Percentiles rank a stretch among this genome's conserved stretches.
phyloP scores from a whole-genome alignment of 53 echinoderm and acorn worm genomes.

The Antedon mediterranea region DNA sequence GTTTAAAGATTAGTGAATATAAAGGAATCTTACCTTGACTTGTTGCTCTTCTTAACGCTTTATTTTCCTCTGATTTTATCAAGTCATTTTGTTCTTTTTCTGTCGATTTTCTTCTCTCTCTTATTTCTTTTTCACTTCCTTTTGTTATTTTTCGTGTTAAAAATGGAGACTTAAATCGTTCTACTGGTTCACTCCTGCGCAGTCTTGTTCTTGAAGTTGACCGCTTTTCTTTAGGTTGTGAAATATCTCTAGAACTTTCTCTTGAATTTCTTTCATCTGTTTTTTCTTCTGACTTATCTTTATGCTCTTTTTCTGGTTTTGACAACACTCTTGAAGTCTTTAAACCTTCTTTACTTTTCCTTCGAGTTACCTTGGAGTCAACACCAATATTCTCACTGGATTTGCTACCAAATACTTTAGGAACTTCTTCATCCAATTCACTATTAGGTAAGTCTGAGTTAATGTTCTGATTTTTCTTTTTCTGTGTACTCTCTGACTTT shows the following conservation, averaged over 20 bases:
- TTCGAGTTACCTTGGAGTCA: background rate
- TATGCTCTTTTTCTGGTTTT: no score
- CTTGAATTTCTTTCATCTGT: background rate
- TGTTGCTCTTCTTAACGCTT: background rate
- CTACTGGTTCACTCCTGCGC: background rate
- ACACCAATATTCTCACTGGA: background rate
- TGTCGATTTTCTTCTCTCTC: background rate
- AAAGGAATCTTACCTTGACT: background rate
- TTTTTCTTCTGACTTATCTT: no score
- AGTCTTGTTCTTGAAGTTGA: background rate
- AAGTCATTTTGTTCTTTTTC: background rate
- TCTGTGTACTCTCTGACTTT: background rate
- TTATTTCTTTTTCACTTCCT: background rate
- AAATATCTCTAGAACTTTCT: background rate
- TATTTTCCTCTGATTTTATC: background rate
- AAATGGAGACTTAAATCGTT: background rate
- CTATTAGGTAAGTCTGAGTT: background rate
- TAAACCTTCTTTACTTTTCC: background rate
- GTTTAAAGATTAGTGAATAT: no score
- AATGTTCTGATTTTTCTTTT: background rate
- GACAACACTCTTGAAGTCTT: no score
- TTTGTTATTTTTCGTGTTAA: background rate
- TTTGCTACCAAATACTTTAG: background rate
- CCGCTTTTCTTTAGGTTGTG: background rate
- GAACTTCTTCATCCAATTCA: background rate